Conservation (phyloP, 2,797 vertebrate species). For the Balearica regulorum region DNA sequence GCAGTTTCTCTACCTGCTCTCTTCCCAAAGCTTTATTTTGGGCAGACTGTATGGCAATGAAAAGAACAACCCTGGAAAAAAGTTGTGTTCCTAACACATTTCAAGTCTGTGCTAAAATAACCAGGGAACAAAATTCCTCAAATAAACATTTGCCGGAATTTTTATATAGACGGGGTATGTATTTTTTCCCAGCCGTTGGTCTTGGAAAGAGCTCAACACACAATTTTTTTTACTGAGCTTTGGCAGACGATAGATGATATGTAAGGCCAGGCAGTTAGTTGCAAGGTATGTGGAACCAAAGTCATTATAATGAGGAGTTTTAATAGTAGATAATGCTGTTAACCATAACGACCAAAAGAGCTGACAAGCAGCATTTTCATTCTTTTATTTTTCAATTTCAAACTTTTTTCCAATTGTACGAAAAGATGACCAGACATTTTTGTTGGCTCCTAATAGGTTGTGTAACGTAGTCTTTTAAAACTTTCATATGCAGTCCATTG, state of each 20-base stretch:
- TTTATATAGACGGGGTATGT: neutral
- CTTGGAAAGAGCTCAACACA: neutral
- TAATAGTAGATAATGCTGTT: neutral
- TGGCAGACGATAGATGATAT: neutral
- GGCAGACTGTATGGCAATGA: neutral
- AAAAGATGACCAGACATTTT: neutral
- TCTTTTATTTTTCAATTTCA: neutral
- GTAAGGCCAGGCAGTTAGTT: neutral
- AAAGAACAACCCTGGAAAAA: neutral
- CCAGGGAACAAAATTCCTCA: neutral
- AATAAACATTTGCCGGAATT: neutral
- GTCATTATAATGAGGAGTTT: neutral
- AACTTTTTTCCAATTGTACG: neutral
- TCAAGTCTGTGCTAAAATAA: neutral
- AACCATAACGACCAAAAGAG: neutral
- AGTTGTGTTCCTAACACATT: neutral
- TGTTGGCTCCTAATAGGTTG: neutral
- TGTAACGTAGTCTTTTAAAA: neutral
- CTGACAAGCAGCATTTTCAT: neutral
- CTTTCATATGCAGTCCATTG: neutral
- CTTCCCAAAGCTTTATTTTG: neutral
- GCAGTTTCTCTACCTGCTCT: fast-evolving
- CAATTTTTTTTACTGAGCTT: neutral
- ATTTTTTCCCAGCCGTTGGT: neutral
- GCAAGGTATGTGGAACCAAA: neutral